phyloP scores from a whole-genome alignment of 2,797 vertebrate species.

The Anguilla marmorata region DNA sequence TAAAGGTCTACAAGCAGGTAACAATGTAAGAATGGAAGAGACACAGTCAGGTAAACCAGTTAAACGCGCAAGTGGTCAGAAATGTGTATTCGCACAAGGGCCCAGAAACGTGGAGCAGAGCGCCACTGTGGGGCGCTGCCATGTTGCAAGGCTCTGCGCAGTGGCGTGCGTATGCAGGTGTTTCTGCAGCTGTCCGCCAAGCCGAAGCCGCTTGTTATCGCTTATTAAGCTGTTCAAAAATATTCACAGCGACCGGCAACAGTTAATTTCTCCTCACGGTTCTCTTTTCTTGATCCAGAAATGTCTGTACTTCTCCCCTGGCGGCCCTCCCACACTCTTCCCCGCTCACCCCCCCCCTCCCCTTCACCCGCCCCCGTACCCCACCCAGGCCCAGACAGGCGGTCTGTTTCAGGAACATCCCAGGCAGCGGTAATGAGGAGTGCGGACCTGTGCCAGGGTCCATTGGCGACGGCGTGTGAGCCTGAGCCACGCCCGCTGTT shows the following conservation, averaged over 20 bases:
- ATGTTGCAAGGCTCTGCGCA: not conserved
- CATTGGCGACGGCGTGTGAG: not conserved
- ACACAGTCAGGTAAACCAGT: not conserved
- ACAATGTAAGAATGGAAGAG: not conserved
- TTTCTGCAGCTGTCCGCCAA: not conserved
- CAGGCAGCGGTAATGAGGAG: not conserved
- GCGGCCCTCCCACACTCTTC: not conserved
- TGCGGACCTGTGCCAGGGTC: not conserved
- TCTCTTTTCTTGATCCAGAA: not conserved
- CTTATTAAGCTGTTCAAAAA: not conserved
- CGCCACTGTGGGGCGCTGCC: not conserved
- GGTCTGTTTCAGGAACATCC: conserved; percentile 1
- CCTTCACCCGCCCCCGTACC: not conserved
- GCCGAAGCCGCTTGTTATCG: not conserved
- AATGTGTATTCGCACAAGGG: not conserved
- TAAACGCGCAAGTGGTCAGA: not conserved
- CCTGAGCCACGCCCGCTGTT: not conserved
- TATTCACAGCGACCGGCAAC: not conserved
- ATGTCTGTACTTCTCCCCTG: not conserved
- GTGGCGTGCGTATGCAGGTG: not conserved
- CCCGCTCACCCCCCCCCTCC: not conserved
- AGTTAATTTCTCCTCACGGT: not conserved
- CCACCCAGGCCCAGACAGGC: not conserved
- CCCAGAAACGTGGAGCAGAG: not conserved
- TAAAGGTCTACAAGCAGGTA: not conserved